Conservation (phyloP, 2,888 invertebrate species). For the Cantharis rufa region DNA sequence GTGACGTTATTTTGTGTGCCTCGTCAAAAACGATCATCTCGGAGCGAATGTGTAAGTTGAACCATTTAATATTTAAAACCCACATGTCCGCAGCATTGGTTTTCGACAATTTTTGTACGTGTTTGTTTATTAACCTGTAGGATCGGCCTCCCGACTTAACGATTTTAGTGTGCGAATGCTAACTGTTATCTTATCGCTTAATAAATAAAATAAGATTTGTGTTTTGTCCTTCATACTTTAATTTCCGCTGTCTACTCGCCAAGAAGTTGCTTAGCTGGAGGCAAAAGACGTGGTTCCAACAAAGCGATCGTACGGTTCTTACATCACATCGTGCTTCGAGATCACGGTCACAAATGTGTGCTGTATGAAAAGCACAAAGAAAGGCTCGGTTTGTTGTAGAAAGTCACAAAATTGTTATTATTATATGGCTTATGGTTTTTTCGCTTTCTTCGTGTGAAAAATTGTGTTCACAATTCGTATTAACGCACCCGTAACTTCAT, state of each 20-base stretch:
- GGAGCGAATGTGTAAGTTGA: constrained; percentile 60
- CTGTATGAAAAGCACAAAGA: not conserved
- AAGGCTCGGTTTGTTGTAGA: not conserved
- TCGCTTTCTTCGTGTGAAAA: not conserved
- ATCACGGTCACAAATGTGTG: constrained; percentile 26
- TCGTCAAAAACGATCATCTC: constrained; percentile 64
- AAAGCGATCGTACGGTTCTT: constrained; percentile 31
- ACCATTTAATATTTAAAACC: constrained; percentile 9
- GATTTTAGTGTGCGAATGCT: constrained; percentile 1
- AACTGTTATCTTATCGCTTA: constrained; percentile 21
- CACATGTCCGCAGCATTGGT: not conserved
- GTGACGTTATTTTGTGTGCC: constrained; percentile 66
- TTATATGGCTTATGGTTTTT: not conserved
- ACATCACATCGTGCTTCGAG: constrained; percentile 31
- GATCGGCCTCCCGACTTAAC: not conserved
- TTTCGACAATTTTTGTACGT: not conserved
- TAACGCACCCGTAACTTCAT: not conserved
- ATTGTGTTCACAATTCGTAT: not conserved
- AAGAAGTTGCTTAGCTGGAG: constrained; percentile 23
- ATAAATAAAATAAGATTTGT: constrained; percentile 10
- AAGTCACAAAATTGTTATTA: not conserved
- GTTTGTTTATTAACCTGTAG: not conserved
- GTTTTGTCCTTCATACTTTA: constrained; percentile 24
- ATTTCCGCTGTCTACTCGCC: constrained; percentile 28
- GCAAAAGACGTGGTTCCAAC: constrained; percentile 27